phyloP scores from a whole-genome alignment of 2,888 invertebrate genomes.

The Parochlus steinenii region DNA sequence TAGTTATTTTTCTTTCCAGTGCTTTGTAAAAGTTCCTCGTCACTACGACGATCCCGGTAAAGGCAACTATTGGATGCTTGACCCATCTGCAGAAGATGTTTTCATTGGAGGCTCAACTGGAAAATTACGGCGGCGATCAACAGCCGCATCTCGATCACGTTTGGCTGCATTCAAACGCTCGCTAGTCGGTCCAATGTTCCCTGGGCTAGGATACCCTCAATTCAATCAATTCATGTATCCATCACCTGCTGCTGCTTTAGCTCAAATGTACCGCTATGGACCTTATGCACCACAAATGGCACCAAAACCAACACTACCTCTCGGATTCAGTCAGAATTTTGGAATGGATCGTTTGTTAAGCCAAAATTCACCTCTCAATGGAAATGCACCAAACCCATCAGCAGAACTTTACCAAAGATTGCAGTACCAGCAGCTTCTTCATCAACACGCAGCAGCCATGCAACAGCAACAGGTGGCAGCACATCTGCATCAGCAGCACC shows the following conservation, averaged over 20 bases:
- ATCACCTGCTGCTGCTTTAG: slow-evolving; percentile 38
- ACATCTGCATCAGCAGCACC: no score
- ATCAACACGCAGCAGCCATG: slow-evolving; percentile 27
- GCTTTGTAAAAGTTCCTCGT: slow-evolving; percentile 87
- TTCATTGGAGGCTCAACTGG: slow-evolving; percentile 96
- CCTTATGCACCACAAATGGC: slow-evolving; percentile 42
- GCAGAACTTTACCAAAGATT: slow-evolving; percentile 33
- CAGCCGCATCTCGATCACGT: slow-evolving; percentile 75
- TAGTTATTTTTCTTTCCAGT: no score
- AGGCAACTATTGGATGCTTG: slow-evolving; percentile 98
- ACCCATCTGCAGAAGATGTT: slow-evolving; percentile 86
- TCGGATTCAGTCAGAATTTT: slow-evolving; percentile 22
- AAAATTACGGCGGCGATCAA: slow-evolving; percentile 75
- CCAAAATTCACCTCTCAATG: slow-evolving; percentile 14
- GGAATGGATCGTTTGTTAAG: slow-evolving; percentile 25
- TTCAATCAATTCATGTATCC: slow-evolving; percentile 44
- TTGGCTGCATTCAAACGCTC: slow-evolving; percentile 80
- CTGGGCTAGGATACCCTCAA: slow-evolving; percentile 31
- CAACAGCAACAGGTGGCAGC: slow-evolving; percentile 9
- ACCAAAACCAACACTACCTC: slow-evolving; percentile 32
- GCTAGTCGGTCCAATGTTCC: slow-evolving; percentile 37
- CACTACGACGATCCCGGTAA: slow-evolving; percentile 97
- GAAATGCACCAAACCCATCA: slow-evolving; percentile 27
- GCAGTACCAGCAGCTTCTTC: slow-evolving; percentile 31
- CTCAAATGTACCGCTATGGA: slow-evolving; percentile 52